Conservation (phyloP, 2,888 invertebrate species). For the Nemoura dubitans region DNA sequence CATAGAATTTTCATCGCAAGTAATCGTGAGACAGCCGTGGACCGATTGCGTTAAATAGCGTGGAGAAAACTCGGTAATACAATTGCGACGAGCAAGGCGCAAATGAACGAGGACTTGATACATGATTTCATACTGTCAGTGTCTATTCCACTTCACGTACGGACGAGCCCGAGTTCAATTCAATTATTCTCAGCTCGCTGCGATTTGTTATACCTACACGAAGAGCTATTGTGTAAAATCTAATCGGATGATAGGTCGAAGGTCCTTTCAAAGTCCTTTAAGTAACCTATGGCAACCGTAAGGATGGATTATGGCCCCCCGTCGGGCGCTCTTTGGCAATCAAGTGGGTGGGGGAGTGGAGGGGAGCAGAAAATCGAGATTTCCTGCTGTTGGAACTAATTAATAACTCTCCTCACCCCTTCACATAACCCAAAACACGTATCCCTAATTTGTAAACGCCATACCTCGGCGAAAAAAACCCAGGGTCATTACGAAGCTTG, state of each 20-base stretch:
- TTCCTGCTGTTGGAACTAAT: conserved; percentile 48
- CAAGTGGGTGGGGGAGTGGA: conserved; percentile 14
- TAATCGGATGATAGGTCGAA: conserved; percentile 12
- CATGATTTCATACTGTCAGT: not conserved
- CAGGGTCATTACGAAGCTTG: conserved; percentile 45
- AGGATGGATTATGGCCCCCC: conserved; percentile 14
- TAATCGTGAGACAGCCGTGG: not conserved
- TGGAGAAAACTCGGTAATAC: not conserved
- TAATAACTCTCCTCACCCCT: conserved; percentile 44
- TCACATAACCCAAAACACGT: conserved; percentile 27
- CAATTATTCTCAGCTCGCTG: not conserved
- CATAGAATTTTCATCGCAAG: not conserved
- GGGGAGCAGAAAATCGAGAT: conserved; percentile 39
- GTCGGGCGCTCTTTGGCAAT: conserved; percentile 28
- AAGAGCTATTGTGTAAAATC: not conserved
- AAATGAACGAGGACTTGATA: not conserved
- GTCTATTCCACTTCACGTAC: not conserved
- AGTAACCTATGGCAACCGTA: conserved; percentile 28
- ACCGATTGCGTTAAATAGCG: not conserved
- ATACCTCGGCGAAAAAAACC: conserved; percentile 39
- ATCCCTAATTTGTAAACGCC: conserved; percentile 47
- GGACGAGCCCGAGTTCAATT: not conserved
- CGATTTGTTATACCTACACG: conserved; percentile 7
- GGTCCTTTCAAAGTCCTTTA: not conserved
- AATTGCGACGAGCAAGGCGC: not conserved